These are phyloP conservation scores for Ceratina australensis DNA, from an alignment of 1,140 invertebrate genomes.

Conservation along the genomic window DNA sequence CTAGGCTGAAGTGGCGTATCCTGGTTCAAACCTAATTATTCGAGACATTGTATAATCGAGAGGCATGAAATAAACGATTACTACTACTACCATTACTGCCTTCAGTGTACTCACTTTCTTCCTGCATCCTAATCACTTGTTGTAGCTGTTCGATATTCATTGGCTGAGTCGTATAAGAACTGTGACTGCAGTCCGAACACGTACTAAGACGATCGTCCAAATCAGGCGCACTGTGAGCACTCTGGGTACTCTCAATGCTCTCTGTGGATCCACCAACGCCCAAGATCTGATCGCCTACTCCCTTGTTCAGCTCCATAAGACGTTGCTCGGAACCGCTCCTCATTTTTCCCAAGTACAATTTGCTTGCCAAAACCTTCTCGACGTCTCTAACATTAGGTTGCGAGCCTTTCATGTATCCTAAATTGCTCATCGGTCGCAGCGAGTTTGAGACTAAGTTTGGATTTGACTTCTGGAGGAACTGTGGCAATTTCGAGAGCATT, in stretches of 20 bases:
- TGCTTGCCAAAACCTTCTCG: constrained; percentile 53
- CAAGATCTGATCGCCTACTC: constrained; percentile 47
- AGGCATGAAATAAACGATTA: too few species aligned
- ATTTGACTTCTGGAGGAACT: constrained; percentile 76
- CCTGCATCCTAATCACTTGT: constrained; percentile 68
- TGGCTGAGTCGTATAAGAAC: constrained; percentile 67
- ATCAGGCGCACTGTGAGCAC: constrained; percentile 75
- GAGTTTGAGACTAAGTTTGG: constrained; percentile 72
- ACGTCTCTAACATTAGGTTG: constrained; percentile 67
- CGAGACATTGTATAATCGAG: too few species aligned
- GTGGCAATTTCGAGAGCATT: constrained; percentile 70
- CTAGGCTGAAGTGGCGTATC: constrained; percentile 61
- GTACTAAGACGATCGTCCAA: constrained; percentile 66
- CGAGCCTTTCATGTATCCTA: constrained; percentile 68
- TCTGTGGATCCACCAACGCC: constrained; percentile 72
- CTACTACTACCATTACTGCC: too few species aligned
- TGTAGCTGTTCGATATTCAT: constrained; percentile 69
- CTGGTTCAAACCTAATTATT: constrained; percentile 49
- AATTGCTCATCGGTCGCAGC: constrained; percentile 50
- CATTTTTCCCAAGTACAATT: constrained; percentile 57
- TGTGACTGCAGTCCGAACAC: constrained; percentile 73
- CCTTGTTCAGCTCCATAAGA: constrained; percentile 55
- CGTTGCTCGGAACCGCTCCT: constrained; percentile 71
- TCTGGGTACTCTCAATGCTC: constrained; percentile 76
- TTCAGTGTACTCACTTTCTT: constrained; percentile 70